phyloP scores from a whole-genome alignment of 2,797 vertebrate species.

The Enteromius argenteus region DNA sequence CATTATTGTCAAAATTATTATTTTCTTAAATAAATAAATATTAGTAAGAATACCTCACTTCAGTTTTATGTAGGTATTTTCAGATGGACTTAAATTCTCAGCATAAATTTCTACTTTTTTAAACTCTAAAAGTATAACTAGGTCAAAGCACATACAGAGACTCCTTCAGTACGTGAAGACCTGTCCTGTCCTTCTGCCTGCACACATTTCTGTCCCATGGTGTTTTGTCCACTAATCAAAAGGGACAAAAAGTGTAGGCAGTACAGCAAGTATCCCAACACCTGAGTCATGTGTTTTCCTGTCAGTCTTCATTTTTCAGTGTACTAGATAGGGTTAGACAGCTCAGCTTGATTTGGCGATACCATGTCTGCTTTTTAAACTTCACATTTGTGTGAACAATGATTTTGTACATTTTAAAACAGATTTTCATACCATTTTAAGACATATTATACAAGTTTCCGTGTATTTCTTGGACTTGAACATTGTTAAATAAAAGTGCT shows the following conservation, averaged over 20 bases:
- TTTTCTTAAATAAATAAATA: neutral
- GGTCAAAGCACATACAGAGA: neutral
- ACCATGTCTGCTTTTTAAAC: neutral
- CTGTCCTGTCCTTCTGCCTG: neutral
- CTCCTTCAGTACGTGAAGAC: neutral
- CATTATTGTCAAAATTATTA: too few relatives aligned
- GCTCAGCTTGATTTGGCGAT: neutral
- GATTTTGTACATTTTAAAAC: neutral
- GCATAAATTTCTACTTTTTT: neutral
- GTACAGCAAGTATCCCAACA: neutral
- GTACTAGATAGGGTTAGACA: neutral
- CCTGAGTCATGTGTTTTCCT: neutral
- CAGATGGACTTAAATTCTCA: neutral
- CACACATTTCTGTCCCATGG: neutral
- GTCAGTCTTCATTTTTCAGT: neutral
- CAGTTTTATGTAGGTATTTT: neutral
- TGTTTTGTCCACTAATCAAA: neutral
- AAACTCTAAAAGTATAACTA: neutral
- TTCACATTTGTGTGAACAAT: neutral
- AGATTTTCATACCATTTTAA: neutral
- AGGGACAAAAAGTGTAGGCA: neutral
- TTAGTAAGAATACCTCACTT: neutral
- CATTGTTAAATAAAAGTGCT: neutral
- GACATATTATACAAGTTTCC: neutral
- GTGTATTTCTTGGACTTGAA: neutral